Evolutionary conservation across 2,797 vertebrate genomes (phyloP).

Genomic region (Argentina silus): DNA sequence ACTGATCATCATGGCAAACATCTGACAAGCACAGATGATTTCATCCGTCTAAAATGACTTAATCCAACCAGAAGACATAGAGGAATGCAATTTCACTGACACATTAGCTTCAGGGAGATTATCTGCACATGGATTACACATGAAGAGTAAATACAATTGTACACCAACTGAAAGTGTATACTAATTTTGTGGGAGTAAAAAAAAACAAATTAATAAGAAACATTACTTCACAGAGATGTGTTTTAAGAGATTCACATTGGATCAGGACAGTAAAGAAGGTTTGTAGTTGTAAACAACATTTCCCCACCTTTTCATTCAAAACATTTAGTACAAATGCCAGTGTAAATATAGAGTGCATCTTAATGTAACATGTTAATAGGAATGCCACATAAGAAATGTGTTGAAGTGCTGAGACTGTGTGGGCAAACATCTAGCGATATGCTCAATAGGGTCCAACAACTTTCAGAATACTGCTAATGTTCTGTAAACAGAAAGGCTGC

Average conservation of each 20-base stretch:
- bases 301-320: neutral
- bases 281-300: neutral
- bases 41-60: conserved; percentile 41
- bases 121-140: conserved; percentile 40
- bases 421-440: neutral
- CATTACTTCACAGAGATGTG: neutral
- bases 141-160: conserved; percentile 38
- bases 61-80: conserved; percentile 32
- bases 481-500: too few relatives aligned
- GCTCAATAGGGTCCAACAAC: neutral
- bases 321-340: conserved; percentile 32
- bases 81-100: conserved; percentile 55
- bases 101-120: conserved; percentile 54
- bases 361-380: conserved; percentile 3
- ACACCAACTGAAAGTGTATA: conserved; percentile 15
- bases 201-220: conserved; percentile 18
- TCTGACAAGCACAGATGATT: conserved; percentile 46
- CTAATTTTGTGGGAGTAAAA: conserved; percentile 8
- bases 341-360: conserved; percentile 38
- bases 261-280: neutral
- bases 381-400: conserved; percentile 11
- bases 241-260: conserved; percentile 28
- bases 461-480: neutral
- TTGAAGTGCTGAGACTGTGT: conserved; percentile 7
- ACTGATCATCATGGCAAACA: conserved; percentile 14